A percentile compares a stretch with the other conserved stretches of the same genome.
Evolutionary conservation across 2,888 invertebrate species (phyloP).

Genomic region (Labia minor): DNA sequence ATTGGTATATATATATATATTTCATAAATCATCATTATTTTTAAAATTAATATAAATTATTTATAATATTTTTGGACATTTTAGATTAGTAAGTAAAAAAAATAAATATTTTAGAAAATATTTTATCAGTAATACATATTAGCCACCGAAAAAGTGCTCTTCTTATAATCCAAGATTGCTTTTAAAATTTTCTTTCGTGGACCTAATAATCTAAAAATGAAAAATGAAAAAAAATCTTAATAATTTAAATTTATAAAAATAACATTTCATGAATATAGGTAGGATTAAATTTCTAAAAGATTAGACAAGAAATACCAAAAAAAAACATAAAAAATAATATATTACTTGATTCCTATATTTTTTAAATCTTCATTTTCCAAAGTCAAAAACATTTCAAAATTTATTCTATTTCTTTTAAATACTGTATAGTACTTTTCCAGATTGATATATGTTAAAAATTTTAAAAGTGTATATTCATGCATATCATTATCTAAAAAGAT

Average conservation of each 20-base stretch:
- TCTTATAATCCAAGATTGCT: no score
- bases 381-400: not conserved
- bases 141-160: no score
- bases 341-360: not conserved
- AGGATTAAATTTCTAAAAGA: no score
- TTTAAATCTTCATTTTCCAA: not conserved
- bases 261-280: no score
- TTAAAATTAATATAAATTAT: no score
- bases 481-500: not conserved
- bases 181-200: not conserved
- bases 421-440: not conserved
- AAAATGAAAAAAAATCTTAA: not conserved
- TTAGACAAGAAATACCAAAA: not conserved
- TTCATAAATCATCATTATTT: no score
- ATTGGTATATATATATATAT: no score
- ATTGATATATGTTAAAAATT: not conserved
- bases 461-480: not conserved
- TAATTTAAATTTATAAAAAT: no score
- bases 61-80: no score
- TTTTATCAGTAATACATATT: no score
- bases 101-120: no score
- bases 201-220: not conserved
- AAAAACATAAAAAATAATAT: not conserved
- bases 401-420: not conserved
- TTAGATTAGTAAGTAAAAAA: no score